Evolutionary conservation across 2,888 invertebrate genomes (phyloP).

Genomic region (Dione juno): DNA sequence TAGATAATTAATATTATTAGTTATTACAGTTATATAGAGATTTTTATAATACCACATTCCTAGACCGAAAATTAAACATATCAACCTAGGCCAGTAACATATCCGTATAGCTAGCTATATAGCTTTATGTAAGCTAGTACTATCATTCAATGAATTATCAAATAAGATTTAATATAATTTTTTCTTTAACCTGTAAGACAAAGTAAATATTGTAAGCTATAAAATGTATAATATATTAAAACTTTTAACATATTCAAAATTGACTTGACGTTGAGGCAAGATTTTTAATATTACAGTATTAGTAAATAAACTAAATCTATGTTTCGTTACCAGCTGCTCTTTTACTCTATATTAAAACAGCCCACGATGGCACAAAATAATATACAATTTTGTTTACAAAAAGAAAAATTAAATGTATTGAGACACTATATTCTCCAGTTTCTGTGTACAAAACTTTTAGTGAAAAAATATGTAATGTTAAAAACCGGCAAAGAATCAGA

Average conservation of each 20-base stretch:
- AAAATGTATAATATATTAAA: constrained; percentile 4
- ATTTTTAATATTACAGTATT: constrained; percentile 36
- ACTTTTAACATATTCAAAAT: constrained; percentile 12
- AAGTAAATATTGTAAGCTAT: neutral
- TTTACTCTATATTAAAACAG: constrained; percentile 1
- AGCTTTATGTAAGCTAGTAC: neutral
- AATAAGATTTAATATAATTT: neutral
- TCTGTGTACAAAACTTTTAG: neutral
- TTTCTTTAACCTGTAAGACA: neutral
- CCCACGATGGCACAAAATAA: neutral
- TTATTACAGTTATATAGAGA: no score
- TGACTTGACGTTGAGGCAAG: neutral
- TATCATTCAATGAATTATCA: neutral
- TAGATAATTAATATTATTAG: no score
- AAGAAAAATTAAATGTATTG: neutral
- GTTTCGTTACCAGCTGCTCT: neutral
- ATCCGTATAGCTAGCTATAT: no score
- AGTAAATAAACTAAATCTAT: constrained; percentile 1
- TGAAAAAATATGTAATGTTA: no score
- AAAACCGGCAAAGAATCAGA: no score
- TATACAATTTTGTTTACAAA: neutral
- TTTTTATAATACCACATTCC: no score
- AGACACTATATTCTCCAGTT: neutral
- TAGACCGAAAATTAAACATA: no score
- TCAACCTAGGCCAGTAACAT: no score